Conservation (phyloP, 1,140 invertebrate genomes). For the Diorhabda sublineata region DNA sequence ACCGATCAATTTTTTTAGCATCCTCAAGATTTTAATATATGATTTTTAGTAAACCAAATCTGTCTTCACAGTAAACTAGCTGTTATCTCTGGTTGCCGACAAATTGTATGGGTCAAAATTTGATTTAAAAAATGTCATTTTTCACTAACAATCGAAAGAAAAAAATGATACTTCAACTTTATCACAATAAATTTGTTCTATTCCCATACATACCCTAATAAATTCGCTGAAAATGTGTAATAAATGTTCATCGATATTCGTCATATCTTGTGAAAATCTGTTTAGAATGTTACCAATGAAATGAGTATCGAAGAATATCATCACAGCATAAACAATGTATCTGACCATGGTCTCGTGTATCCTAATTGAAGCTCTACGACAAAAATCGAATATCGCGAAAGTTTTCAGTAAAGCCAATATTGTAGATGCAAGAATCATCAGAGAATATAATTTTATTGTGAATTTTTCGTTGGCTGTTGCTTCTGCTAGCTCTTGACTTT, state of each 20-base stretch:
- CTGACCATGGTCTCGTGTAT: conserved; percentile 34
- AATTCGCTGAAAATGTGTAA: conserved; percentile 30
- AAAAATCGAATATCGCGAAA: conserved; percentile 28
- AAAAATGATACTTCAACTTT: no score
- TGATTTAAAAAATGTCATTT: not conserved
- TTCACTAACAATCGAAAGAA: no score
- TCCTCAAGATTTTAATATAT: no score
- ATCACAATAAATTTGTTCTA: not conserved
- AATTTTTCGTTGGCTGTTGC: conserved; percentile 13
- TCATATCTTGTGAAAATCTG: conserved; percentile 39
- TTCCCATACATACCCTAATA: conserved; percentile 29
- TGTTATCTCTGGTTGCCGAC: no score
- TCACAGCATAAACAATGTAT: conserved; percentile 33
- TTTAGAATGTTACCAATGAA: conserved; percentile 40
- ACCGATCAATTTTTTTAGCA: no score
- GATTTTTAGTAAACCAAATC: no score
- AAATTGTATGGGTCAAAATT: not conserved
- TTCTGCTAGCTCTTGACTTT: not conserved
- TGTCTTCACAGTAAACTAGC: no score
- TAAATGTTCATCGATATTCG: conserved; percentile 35
- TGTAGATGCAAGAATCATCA: conserved; percentile 24
- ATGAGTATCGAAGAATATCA: conserved; percentile 40
- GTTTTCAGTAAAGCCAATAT: conserved; percentile 25
- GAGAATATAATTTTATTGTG: conserved; percentile 23
- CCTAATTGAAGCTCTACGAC: conserved; percentile 30